Evolutionary conservation across 2,888 invertebrate species (phyloP), one percentile per base, ranked within the genome.

Genomic region (Acrobasis repandana): DNA sequence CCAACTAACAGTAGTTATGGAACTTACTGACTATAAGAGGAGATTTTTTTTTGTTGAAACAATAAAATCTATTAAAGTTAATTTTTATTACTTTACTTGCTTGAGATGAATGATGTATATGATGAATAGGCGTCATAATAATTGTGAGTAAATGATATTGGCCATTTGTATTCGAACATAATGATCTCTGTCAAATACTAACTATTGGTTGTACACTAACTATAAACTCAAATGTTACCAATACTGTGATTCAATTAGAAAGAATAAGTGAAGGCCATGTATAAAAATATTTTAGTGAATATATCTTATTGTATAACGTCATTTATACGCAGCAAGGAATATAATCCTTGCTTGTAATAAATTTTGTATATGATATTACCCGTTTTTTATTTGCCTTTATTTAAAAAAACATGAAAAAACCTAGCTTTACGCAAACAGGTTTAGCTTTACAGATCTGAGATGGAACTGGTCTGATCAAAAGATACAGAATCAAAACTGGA

Each of bases 241-340:
- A 74, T 76, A 76, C 81, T 87, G 87, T 86, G 85, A 87, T 86
- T 75, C 74, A 76, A 75, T 77, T 63, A 76, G 69, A 69, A 73
- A 67, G 67, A 70, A 70, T 73, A 74, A 75, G 72, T 74, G 74
- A 69, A 81, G 71, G 74, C 77, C 77, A 76, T 74, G 65, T 67
- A 68, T 73, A 69, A 73, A 70, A 70, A 71, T 76, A 75, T 65
- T 71, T 69, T 74, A 71, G 62, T 71, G 68, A 66, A 67, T 65
- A 71, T 54, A 54, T 54, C 54, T 38, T 54, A 71, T 65, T 60
- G 52, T 68, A 62, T 61, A 61, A 65, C 68, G 67, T 54, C 67
- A 66, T 60, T 60, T 60, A 56, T 64, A 43, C 50, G 52, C 49
- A 62, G 47, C 61, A 59, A 56, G 61, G 43, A 61, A 52, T 59